Evolutionary conservation across 2,797 vertebrate genomes (phyloP), one percentile per base, ranked within the genome.

Genomic region (Rhinichthys osculus): DNA sequence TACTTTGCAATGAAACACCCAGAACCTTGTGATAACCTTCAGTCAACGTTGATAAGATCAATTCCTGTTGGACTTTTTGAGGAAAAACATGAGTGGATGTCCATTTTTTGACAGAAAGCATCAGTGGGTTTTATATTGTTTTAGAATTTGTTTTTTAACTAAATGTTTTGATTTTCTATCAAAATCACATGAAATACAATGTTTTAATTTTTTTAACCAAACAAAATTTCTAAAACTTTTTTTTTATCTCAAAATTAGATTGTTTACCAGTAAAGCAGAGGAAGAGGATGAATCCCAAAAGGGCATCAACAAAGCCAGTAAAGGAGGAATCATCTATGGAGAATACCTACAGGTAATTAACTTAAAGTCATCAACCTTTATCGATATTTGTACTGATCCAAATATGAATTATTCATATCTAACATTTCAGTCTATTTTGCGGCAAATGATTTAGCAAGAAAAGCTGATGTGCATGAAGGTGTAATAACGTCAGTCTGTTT

Each of bases 301-400:
- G 4, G 97, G 97, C 13, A 89, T 94, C 82, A 98, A 98, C 91
- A 98, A 95, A 91, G 97, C 97, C 89, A 95, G 93, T 88, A 97
- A 93, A 92, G 97, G 97, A 84, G 97, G 96, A 13, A 95, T 98
- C 64, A 87, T 96, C 88, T 99, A 99, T 23, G 96, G 97, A 59
- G 96, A 97, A 72, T 99, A 99, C 83, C 90, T 99, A 44, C 96
- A 98, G 91, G 98, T 99, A 95, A 23, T 80, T 42, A 9, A 14
- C 40, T 71, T 27, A 14, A 11, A 44, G 30, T 30, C 35, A 17
- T 62, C 38, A 30, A 5, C 21, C 13, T 59, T 84, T 27, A 19
- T n/a, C 19, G 1, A 64, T 8, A 23, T 67, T 11, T 84, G 9
- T 71, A 64, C 84, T 87, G 2, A 69, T 27, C 21, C 38, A 59